Percentiles rank a stretch among this genome's conserved stretches.
Conservation (phyloP, 2,888 invertebrate genomes). For the Diploptera punctata region DNA sequence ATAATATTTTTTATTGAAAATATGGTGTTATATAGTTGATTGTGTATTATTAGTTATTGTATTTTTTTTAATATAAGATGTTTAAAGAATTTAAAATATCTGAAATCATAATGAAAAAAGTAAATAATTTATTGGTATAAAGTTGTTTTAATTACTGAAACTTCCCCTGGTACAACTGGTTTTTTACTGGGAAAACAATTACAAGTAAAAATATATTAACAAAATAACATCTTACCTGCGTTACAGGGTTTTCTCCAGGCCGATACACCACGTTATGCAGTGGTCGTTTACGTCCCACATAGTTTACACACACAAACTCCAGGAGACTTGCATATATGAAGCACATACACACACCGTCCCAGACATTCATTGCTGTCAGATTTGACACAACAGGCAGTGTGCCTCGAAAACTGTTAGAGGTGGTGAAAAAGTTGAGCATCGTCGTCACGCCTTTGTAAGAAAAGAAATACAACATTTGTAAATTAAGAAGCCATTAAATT, state of each 20-base stretch:
- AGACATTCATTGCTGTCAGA: slow-evolving; percentile 94
- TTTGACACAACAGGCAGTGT: slow-evolving; percentile 94
- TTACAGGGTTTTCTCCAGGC: slow-evolving; percentile 89
- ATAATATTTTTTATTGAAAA: no score
- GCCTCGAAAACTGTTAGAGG: slow-evolving; percentile 90
- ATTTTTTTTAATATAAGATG: no score
- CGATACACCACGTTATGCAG: slow-evolving; percentile 88
- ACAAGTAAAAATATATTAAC: not conserved
- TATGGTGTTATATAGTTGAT: no score
- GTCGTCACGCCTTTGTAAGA: slow-evolving; percentile 84
- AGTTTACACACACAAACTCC: slow-evolving; percentile 95
- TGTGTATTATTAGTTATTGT: no score
- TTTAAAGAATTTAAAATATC: no score
- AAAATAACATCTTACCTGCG: slow-evolving; percentile 68
- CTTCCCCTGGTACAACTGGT: no score
- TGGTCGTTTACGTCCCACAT: slow-evolving; percentile 89
- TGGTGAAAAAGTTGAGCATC: slow-evolving; percentile 98
- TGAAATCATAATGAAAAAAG: no score
- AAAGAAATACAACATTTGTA: no score
- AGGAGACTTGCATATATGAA: slow-evolving; percentile 94
- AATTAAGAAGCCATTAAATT: no score
- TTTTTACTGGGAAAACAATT: not conserved
- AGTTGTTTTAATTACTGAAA: no score
- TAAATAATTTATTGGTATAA: no score
- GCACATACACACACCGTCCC: slow-evolving; percentile 97